These are phyloP conservation scores for Sakesphorus luctuosus DNA, from an alignment of 2,113 vertebrate species.

Conservation along the genomic window DNA sequence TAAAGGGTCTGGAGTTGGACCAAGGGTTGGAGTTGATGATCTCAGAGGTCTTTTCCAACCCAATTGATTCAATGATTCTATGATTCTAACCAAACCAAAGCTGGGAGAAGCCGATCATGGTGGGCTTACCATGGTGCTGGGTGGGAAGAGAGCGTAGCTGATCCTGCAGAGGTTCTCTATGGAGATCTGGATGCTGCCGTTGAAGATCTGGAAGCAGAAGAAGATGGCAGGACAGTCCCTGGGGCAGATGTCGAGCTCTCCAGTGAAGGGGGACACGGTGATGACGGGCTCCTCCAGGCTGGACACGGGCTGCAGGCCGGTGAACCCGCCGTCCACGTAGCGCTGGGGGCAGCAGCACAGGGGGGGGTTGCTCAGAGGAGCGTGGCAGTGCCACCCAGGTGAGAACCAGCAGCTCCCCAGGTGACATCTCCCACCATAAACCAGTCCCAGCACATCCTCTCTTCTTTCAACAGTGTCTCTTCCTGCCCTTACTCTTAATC, in stretches of 20 bases:
- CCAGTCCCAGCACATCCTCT: not conserved
- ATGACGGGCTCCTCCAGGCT: conserved; percentile 73
- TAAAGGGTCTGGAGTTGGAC: no score
- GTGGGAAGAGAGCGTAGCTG: conserved; percentile 81
- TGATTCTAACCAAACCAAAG: not conserved
- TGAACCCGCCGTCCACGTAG: conserved; percentile 90
- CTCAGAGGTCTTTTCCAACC: no score
- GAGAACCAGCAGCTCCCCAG: not conserved
- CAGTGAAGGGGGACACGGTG: conserved; percentile 89
- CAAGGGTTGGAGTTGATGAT: no score
- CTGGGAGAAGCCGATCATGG: not conserved
- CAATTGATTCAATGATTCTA: not conserved
- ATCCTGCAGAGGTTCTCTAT: conserved; percentile 82
- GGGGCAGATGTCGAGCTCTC: conserved; percentile 89
- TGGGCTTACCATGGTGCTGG: conserved; percentile 76
- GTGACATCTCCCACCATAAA: accelerated
- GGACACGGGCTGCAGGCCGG: conserved; percentile 80
- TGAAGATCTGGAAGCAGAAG: conserved; percentile 79
- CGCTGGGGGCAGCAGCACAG: conserved; percentile 68
- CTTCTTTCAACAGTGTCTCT: not conserved
- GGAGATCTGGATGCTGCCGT: conserved; percentile 80
- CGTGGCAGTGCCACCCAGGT: not conserved
- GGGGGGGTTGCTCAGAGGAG: accelerated
- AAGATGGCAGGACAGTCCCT: conserved; percentile 74
- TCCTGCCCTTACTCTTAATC: not conserved